Evolutionary conservation across 2,797 vertebrate genomes (phyloP).

Genomic region (Ptychobarbus kaznakovi): DNA sequence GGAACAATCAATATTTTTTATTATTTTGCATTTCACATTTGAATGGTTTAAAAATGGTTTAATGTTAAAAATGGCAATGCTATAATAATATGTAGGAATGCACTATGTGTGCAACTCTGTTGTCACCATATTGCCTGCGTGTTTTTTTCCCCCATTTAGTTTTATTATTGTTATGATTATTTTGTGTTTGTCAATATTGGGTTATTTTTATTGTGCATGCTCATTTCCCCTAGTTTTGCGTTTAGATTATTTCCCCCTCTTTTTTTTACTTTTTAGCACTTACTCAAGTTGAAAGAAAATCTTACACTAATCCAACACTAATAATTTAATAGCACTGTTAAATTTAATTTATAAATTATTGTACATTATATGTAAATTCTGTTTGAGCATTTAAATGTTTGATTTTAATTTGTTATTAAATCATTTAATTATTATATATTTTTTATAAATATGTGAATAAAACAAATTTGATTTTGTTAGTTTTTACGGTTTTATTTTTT

Average conservation of each 20-base stretch:
- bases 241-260: background rate
- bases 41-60: background rate
- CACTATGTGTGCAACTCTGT: background rate
- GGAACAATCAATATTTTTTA: background rate
- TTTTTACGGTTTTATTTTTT: background rate
- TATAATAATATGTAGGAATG: background rate
- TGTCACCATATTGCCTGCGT: background rate
- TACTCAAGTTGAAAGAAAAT: background rate
- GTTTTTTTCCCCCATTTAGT: background rate
- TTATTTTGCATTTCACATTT: background rate
- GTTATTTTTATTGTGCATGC: background rate
- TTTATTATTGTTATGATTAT: background rate
- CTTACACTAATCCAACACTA: background rate
- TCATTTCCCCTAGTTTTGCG: background rate
- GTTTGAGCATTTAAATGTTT: background rate
- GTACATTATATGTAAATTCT: background rate
- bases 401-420: background rate
- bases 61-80: background rate
- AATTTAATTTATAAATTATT: background rate
- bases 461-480: background rate
- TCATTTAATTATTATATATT: background rate
- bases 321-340: background rate
- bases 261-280: background rate
- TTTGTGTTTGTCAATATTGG: background rate
- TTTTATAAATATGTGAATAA: background rate